Percentiles rank a stretch among this genome's conserved stretches.
phyloP scores from a whole-genome alignment of 2,797 vertebrate species.

The Merluccius polli region DNA sequence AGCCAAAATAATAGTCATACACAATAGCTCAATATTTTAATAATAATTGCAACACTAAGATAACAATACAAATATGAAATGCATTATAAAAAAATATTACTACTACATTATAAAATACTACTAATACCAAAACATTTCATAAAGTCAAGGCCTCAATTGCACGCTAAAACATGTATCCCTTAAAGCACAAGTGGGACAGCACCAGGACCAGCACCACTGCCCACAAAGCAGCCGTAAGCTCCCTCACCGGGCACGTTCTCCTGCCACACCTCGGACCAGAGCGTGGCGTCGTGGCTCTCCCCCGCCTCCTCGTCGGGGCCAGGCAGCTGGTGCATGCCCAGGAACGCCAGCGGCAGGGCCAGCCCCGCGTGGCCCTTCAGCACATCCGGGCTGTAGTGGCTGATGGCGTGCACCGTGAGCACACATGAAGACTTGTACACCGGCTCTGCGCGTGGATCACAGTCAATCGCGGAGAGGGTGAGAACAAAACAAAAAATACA shows the following conservation, averaged over 20 bases:
- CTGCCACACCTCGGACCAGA: conserved; percentile 97
- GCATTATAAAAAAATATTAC: background rate
- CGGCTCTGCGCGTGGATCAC: conserved; percentile 69
- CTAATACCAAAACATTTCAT: too few relatives aligned
- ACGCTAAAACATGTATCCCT: background rate
- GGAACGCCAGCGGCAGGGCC: conserved; percentile 89
- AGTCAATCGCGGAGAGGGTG: background rate
- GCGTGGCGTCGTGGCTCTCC: conserved; percentile 80
- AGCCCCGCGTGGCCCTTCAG: conserved; percentile 87
- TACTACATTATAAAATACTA: background rate
- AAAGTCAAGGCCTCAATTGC: too few relatives aligned
- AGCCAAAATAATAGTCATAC: background rate
- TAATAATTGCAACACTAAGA: background rate
- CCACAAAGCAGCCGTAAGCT: background rate
- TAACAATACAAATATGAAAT: background rate
- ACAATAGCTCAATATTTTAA: background rate
- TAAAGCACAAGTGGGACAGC: background rate
- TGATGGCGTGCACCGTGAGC: conserved; percentile 88
- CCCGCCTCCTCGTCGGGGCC: conserved; percentile 84
- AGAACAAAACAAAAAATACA: background rate
- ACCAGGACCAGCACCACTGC: background rate
- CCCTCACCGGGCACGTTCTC: conserved; percentile 93
- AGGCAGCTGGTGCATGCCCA: conserved; percentile 93
- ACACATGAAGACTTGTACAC: conserved; percentile 87
- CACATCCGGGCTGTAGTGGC: conserved; percentile 94